These are phyloP conservation scores for Lytechinus pictus DNA, from an alignment of 35 echinoderm and acorn worm species.

Conservation along the genomic window DNA sequence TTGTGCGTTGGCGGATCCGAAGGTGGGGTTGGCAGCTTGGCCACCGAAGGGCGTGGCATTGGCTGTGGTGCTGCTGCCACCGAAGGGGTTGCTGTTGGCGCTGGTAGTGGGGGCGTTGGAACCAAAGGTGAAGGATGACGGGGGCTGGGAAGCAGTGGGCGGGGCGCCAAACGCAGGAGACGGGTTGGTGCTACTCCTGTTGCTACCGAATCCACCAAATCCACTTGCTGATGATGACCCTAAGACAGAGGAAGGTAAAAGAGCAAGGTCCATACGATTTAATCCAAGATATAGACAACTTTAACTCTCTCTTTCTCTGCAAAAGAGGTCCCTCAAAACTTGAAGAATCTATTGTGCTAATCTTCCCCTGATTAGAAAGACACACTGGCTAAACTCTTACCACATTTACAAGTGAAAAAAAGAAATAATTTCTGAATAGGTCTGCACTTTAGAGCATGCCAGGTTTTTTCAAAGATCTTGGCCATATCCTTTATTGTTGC, in stretches of 20 bases:
- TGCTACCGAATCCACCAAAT: background rate
- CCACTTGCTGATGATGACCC: background rate
- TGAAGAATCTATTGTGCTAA: too few relatives aligned
- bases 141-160: background rate
- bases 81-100: constrained; percentile 55
- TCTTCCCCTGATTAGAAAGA: too few relatives aligned
- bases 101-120: background rate
- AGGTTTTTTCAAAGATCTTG: too few relatives aligned
- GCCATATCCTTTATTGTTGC: too few relatives aligned
- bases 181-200: background rate
- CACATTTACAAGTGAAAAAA: too few relatives aligned
- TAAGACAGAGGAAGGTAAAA: background rate
- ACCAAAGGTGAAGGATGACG: constrained; percentile 20
- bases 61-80: constrained; percentile 30
- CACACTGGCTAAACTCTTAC: too few relatives aligned
- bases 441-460: too few relatives aligned
- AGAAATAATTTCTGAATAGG: too few relatives aligned
- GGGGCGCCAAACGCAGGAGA: background rate
- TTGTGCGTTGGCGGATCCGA: background rate
- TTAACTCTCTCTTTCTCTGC: too few relatives aligned
- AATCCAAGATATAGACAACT: too few relatives aligned
- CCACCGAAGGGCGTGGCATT: background rate
- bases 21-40: background rate
- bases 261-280: too few relatives aligned
- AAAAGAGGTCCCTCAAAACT: too few relatives aligned